Evolutionary conservation across 1,140 invertebrate species (phyloP), one percentile per base, ranked within the genome.

Genomic region (Drosophila takahashii): DNA sequence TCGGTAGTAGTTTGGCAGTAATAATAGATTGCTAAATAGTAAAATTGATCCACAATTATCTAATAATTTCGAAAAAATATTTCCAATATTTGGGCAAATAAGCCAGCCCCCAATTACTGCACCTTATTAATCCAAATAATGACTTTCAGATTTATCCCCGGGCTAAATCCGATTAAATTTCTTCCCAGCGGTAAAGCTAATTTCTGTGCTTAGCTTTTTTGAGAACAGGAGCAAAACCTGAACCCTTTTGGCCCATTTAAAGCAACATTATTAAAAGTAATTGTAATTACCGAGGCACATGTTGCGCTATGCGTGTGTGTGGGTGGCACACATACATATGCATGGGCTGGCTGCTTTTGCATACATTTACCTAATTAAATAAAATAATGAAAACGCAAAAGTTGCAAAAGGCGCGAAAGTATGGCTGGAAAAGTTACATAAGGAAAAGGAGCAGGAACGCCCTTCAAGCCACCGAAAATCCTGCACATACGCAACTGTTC

Each of bases 331-430:
- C n/a, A 27, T 29, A 39, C 50, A 39, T 22, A 16, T 16, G 32
- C 65, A 57, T 45, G 50, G 36, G 45, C 50, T 77, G 66, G 65
- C 48, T 79, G 77, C 61, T 59, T 77, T 77, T 87, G 83, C 83
- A 89, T 87, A 87, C 84, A 89, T 87, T 89, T 87, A 83, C 84
- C 83, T 87, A 87, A 87, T 87, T 89, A 89, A 89, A 89, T 87
- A 89, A 89, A 89, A 87, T 87, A 87, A 89, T 87, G 84, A 84
- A 84, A 89, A 70, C 76, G 83, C 61, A 77, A 86, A 83, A 89
- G 75, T 89, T 87, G 84, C 84, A 72, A 61, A 76, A 74, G 65
- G 79, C 84, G 83, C 83, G 70, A 76, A 65, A 79, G 77, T 76
- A 48, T 48, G 53, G 27, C 61, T 53, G 39, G 54, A 10, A 76